Percentiles rank a stretch among this genome's conserved stretches.
phyloP scores from a whole-genome alignment of 2,113 vertebrate genomes.

The Echinops telfairi region DNA sequence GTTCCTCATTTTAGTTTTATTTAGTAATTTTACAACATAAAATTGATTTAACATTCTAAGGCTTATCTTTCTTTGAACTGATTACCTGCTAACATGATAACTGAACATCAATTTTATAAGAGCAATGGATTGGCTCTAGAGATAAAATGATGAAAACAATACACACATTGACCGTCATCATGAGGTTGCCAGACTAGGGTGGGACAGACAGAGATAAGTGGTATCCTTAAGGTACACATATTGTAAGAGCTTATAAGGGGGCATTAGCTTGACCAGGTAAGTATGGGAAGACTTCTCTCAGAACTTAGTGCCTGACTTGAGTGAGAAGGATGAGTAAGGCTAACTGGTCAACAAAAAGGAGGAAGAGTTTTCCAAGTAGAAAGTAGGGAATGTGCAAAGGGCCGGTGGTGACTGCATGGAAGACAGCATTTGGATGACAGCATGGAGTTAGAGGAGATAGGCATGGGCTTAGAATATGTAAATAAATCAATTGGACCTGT shows the following conservation, averaged over 20 bases:
- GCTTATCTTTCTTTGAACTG: too few relatives aligned
- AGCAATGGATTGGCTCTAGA: not conserved
- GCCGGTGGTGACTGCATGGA: too few relatives aligned
- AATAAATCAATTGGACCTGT: not conserved
- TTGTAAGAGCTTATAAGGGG: not conserved
- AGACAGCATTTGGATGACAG: not conserved
- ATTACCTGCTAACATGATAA: not conserved
- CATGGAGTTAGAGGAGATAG: not conserved
- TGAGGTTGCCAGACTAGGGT: not conserved
- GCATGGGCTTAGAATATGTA: not conserved
- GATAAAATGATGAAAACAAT: not conserved
- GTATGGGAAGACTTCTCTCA: not conserved
- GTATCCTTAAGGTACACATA: not conserved
- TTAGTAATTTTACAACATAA: too few relatives aligned
- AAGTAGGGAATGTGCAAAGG: too few relatives aligned
- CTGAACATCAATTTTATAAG: not conserved
- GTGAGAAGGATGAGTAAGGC: not conserved
- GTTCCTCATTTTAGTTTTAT: too few relatives aligned
- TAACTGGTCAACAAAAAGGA: not conserved
- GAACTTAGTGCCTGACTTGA: not conserved
- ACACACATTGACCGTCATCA: rapidly evolving
- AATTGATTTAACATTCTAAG: too few relatives aligned
- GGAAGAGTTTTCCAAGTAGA: not conserved
- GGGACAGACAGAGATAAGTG: not conserved
- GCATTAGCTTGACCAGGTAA: not conserved